Base-by-base conservation (phyloP, 2,113 vertebrate species). In the Pygoscelis antarcticus region DNA sequence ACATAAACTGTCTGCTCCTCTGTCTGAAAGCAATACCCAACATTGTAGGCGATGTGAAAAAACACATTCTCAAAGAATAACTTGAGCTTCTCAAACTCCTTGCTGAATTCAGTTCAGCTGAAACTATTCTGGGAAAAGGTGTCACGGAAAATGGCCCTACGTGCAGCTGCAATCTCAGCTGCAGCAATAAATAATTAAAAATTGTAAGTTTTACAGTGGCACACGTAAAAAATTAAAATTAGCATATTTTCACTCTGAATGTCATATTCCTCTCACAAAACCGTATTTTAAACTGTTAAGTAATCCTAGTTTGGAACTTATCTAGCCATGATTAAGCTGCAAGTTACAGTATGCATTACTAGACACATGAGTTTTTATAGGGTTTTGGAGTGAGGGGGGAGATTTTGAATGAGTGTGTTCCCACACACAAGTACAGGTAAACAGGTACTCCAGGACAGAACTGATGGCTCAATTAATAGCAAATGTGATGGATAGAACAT, bases 101-200 rank as follows among this genome's bases (percentile, higher is more conserved):
- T 80, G 52, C 36, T 77, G 71, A 72, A 80, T 65, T 83, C 60
- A 84, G 27, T 38, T 86, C 29, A 54, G 40, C 19, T 64, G 44
- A 83, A 96, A 71, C 15, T 81, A 12, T 62, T 76, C 49, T 80
- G 38, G 54, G 29, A 34, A 95, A 94, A 91, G 34, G 23, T 82
- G 36, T 42, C 10, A 83, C 2, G 4, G 49, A 82, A 87, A 49
- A 77, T 0, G 0, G 30, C 27, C n/a, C 29, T n/a, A 34, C 10
- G 8, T 52, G 38, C 51, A 92, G 72, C 85, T 92, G 75, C 52
- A 71, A n/a, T 81, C 26, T 88, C 89, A 90, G 18, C 42, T 91
- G 60, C 58, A 89, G n/a, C 16, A 90, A 81, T 54, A 74, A 93
- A 90, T 78, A 82, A 62, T 84, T 89, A 51, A 87, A 96, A 64